These are phyloP conservation scores for Enteromius thamalakanensis DNA, from an alignment of 2,797 vertebrate species.

Conservation along the genomic window DNA sequence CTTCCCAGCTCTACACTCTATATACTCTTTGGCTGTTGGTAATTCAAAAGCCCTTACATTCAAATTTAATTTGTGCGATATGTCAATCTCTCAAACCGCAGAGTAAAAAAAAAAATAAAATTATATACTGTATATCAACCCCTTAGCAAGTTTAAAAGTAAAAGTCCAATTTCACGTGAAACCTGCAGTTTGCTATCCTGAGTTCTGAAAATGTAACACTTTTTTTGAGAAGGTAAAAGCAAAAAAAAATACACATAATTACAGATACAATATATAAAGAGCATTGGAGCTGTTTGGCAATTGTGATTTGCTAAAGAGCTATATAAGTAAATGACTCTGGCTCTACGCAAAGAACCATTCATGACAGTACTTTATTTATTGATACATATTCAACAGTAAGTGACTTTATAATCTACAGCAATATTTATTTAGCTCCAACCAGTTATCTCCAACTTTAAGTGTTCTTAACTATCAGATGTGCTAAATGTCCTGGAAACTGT, in stretches of 20 bases:
- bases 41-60: not conserved
- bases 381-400: constrained; percentile 2
- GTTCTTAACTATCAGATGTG: constrained; percentile 14
- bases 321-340: constrained; percentile 15
- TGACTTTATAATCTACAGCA: constrained; percentile 7
- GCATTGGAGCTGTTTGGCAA: not conserved
- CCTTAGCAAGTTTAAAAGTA: not conserved
- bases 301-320: constrained; percentile 10
- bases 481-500: constrained; percentile 1
- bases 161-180: not conserved
- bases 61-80: not conserved
- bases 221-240: not conserved
- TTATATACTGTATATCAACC: not conserved
- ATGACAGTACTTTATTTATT: constrained; percentile 19
- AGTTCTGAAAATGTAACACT: not conserved
- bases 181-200: not conserved
- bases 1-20: not conserved
- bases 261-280: not conserved
- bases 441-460: not conserved
- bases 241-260: not conserved
- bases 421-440: constrained; percentile 13
- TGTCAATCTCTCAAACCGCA: not conserved
- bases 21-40: not conserved
- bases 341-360: not conserved
- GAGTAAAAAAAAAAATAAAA: not conserved